Base-by-base conservation (phyloP, 2,888 invertebrate genomes). In the Theristus sp. region DNA sequence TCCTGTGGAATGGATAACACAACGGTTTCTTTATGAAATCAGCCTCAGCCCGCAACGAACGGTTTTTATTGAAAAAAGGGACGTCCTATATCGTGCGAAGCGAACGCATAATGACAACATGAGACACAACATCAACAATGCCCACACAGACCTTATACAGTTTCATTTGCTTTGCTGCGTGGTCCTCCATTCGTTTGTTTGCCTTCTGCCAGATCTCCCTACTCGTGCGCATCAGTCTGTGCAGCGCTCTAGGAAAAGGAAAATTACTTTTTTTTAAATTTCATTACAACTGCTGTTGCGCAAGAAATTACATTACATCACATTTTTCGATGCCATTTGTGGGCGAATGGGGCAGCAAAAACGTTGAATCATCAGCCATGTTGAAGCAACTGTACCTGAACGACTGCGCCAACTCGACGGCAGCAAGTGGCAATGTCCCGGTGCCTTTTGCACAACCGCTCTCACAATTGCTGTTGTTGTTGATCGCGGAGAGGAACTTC, bases 1-100 rank as follows among this genome's bases (percentile, higher is more conserved):
- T 75, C 74, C 73, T 77, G 64, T 57, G n/a, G n/a, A n/a, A 67
- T 62, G 29, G 31, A 10, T 38, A 28, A 30, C 22, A 38, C 6
- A 25, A 38, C n/a, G n/a, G n/a, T n/a, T n/a, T n/a, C n/a, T n/a
- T n/a, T n/a, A n/a, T n/a, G n/a, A n/a, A n/a, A n/a, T n/a, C n/a
- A n/a, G n/a, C n/a, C n/a, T n/a, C n/a, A n/a, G n/a, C n/a, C n/a
- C 10, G 38, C 20, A 10, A 20, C 10, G 38, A 38, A n/a, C n/a
- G 13, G 26, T 27, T 56, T 56, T 27, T 27, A 27, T n/a, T 38
- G n/a, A n/a, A n/a, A n/a, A n/a, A n/a, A n/a, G n/a, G n/a, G n/a
- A n/a, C n/a, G n/a, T n/a, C n/a, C n/a, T n/a, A n/a, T 20, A 38
- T 13, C 38, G 38, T 20, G 6, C 6, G 38, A 20, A 38, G 38